Conservation (phyloP, 2,113 vertebrate species). For the Tympanuchus pallidicinctus region DNA sequence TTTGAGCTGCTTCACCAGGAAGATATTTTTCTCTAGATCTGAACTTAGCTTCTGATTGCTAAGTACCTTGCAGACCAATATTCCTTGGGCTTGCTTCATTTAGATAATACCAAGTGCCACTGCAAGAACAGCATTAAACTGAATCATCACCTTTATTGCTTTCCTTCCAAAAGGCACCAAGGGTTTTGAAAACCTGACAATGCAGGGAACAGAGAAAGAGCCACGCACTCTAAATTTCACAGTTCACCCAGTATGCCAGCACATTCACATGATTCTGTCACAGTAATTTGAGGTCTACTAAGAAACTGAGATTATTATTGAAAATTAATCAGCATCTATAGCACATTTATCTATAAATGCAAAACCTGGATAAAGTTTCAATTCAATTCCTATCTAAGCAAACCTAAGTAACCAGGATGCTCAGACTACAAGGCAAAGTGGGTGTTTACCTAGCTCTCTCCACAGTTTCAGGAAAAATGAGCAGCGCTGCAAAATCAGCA, state of each 20-base stretch:
- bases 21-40: neutral
- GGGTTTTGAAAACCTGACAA: slow-evolving; percentile 4
- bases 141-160: slow-evolving; percentile 6
- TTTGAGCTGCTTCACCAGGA: neutral
- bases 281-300: neutral
- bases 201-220: neutral
- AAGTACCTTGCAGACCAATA: slow-evolving; percentile 23
- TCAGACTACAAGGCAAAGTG: neutral
- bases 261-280: neutral
- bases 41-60: slow-evolving; percentile 9
- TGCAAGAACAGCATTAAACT: slow-evolving; percentile 25
- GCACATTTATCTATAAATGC: neutral
- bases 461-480: neutral
- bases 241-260: neutral
- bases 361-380: neutral
- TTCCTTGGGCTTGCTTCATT: slow-evolving; percentile 20
- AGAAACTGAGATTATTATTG: neutral
- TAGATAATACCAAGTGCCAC: slow-evolving; percentile 13
- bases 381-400: neutral
- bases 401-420: neutral
- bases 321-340: neutral
- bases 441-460: neutral
- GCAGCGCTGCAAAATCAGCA: neutral
- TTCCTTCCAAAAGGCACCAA: neutral
- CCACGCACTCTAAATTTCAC: neutral